Percentiles rank a stretch among this genome's conserved stretches.
Evolutionary conservation across 2,888 invertebrate species (phyloP).

Genomic region (Heliconius ismenius): DNA sequence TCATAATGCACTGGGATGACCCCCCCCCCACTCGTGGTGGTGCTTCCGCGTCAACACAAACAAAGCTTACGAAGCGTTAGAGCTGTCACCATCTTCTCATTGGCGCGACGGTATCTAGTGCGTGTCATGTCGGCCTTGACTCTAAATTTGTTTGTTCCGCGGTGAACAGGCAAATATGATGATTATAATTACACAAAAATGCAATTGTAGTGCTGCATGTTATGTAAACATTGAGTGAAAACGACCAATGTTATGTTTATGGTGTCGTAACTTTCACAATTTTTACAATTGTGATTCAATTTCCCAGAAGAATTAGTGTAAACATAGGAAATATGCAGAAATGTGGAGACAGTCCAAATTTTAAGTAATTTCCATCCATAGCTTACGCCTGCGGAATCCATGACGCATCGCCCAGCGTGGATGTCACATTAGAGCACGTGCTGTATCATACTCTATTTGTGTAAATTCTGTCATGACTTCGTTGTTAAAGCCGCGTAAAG

Average conservation of each 20-base stretch:
- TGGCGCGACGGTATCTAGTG: background rate
- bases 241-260: background rate
- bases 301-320: conserved; percentile 28
- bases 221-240: conserved; percentile 1
- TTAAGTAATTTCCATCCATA: conserved; percentile 41
- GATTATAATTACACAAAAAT: background rate
- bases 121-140: conserved; percentile 6
- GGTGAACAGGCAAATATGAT: background rate
- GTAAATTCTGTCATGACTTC: conserved; percentile 12
- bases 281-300: conserved; percentile 35
- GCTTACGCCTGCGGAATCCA: conserved; percentile 31
- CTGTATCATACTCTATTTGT: conserved; percentile 30
- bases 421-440: conserved; percentile 19
- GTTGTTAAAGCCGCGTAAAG: background rate
- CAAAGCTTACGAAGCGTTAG: background rate
- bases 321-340: conserved; percentile 41
- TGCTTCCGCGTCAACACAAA: background rate
- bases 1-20: conserved; percentile 52
- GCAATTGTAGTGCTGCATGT: background rate
- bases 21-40: too few relatives aligned
- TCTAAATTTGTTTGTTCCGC: background rate
- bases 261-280: background rate
- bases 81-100: background rate
- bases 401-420: conserved; percentile 31
- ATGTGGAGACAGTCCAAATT: conserved; percentile 53